Conservation (phyloP, 1,140 invertebrate species). For the Cyphomyrmex costatus region DNA sequence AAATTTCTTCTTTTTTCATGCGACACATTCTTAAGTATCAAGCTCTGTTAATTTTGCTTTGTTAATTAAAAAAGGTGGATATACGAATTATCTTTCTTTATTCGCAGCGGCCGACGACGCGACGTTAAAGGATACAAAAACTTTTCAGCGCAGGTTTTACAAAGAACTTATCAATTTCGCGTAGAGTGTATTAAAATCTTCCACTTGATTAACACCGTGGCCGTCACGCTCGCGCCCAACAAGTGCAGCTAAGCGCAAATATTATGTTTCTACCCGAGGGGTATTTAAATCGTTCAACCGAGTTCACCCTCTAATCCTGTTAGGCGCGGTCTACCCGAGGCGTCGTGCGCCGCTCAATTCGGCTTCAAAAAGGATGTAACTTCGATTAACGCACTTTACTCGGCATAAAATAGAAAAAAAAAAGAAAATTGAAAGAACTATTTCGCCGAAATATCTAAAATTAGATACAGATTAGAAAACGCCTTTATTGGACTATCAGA, state of each 20-base stretch:
- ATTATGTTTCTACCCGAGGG: constrained; percentile 69
- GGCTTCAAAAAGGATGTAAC: constrained; percentile 37
- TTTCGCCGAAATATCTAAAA: no score
- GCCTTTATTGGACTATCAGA: no score
- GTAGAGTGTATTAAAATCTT: constrained; percentile 49
- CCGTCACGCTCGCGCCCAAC: constrained; percentile 52
- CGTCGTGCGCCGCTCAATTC: not conserved
- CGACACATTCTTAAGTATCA: not conserved
- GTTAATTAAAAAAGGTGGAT: not conserved
- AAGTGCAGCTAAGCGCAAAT: constrained; percentile 72
- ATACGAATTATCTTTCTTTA: not conserved
- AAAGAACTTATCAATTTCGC: constrained; percentile 53
- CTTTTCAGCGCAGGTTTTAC: constrained; percentile 22
- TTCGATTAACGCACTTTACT: constrained; percentile 15
- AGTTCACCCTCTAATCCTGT: constrained; percentile 74
- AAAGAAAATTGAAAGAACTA: not conserved
- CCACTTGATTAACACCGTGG: constrained; percentile 56
- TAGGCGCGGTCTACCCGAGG: constrained; percentile 60
- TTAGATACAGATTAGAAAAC: no score
- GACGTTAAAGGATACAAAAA: constrained; percentile 15
- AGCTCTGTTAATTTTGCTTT: not conserved
- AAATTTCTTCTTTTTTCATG: not conserved
- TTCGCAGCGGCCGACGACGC: not conserved
- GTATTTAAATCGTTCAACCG: constrained; percentile 72
- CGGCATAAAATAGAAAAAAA: constrained; percentile 13